These are phyloP conservation scores for Tetramorium parvispinum DNA, from an alignment of 1,140 invertebrate genomes.

Conservation along the genomic window DNA sequence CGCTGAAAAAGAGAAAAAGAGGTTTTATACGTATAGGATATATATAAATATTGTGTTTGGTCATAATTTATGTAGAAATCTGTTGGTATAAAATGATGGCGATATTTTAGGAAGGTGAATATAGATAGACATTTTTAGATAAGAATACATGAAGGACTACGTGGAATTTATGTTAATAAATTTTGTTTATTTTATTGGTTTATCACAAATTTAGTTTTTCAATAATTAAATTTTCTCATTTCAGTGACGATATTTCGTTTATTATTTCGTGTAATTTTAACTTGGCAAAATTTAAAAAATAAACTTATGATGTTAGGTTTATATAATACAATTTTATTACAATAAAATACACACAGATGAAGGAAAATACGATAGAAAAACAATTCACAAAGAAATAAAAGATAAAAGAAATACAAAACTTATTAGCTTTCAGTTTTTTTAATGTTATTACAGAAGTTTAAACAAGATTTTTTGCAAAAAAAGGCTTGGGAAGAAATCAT, in stretches of 20 bases:
- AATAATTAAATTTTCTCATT: too few species aligned
- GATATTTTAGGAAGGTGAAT: not conserved
- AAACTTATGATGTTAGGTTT: too few species aligned
- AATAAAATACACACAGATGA: not conserved
- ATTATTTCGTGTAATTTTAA: too few species aligned
- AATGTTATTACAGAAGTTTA: not conserved
- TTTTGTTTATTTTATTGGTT: not conserved
- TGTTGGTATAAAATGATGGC: not conserved
- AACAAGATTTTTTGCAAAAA: not conserved
- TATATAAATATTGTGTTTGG: not conserved
- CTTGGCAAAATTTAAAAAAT: too few species aligned
- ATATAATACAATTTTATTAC: not conserved
- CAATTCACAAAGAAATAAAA: too few species aligned
- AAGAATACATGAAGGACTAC: not conserved
- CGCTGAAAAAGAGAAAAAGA: not conserved
- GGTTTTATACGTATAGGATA: not conserved
- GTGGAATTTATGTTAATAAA: not conserved
- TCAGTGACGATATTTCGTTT: too few species aligned
- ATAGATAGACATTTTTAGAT: not conserved
- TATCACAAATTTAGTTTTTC: too few species aligned
- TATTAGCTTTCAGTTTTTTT: not conserved
- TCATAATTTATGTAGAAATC: not conserved
- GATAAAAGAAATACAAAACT: not conserved
- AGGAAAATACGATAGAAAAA: too few species aligned
- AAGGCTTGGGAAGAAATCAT: too few species aligned